phyloP scores from a whole-genome alignment of 2,797 vertebrate species.

The Enteromius unitaeniatus region DNA sequence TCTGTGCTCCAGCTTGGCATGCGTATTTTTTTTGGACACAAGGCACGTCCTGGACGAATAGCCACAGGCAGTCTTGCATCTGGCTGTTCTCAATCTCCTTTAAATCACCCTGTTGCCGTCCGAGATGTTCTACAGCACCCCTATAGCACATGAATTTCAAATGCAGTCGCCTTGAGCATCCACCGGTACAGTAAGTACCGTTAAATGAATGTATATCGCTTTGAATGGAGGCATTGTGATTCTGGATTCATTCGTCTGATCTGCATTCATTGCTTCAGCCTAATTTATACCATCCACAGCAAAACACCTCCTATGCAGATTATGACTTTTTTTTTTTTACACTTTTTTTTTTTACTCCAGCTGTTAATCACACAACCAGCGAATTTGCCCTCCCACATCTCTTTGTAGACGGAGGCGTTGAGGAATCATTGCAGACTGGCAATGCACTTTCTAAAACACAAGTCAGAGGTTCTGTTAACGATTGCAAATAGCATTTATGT shows the following conservation, averaged over 20 bases:
- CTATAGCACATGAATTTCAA: slow-evolving; percentile 60
- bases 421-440: slow-evolving; percentile 33
- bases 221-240: slow-evolving; percentile 56
- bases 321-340: slow-evolving; percentile 54
- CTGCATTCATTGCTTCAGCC: slow-evolving; percentile 74
- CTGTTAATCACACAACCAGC: slow-evolving; percentile 59
- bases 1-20: slow-evolving; percentile 59
- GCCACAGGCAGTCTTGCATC: slow-evolving; percentile 74
- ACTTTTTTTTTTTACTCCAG: slow-evolving; percentile 40
- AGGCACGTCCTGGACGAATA: slow-evolving; percentile 86
- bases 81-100: slow-evolving; percentile 64
- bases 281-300: slow-evolving; percentile 77
- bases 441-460: slow-evolving; percentile 29
- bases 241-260: slow-evolving; percentile 53
- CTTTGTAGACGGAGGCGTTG: slow-evolving; percentile 49
- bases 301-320: slow-evolving; percentile 66
- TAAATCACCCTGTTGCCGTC: slow-evolving; percentile 80
- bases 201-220: slow-evolving; percentile 16
- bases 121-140: slow-evolving; percentile 69
- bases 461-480: neutral
- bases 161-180: slow-evolving; percentile 34
- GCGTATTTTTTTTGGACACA: slow-evolving; percentile 64
- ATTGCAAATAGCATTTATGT: neutral
- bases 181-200: slow-evolving; percentile 35
- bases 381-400: slow-evolving; percentile 66